Base-by-base conservation (phyloP, 2,797 vertebrate genomes). In the Notoglanidium macrostoma region DNA sequence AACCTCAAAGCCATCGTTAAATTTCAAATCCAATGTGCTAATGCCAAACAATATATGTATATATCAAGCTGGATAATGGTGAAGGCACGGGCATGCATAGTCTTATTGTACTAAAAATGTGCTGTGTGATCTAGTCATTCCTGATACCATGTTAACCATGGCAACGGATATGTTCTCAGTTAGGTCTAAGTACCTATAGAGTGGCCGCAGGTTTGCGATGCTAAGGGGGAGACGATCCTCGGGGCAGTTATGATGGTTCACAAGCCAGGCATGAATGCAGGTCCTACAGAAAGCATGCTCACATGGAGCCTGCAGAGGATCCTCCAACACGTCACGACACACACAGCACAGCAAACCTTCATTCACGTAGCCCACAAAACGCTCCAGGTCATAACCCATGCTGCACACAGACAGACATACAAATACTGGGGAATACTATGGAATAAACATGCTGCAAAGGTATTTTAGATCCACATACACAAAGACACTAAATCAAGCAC, bases 331-430 rank as follows among this genome's bases (percentile, higher is more conserved):
- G 1, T 96, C 97, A 1, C 96, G 96, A 92, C 97, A 98, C 89
- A 98, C 96, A 87, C 96, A 97, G 92, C 97, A 98, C 51, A 98
- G 89, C 0, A 98, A 96, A 61, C 97, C 97, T 55, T 98, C 97
- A 0, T 98, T 98, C 85, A 98, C 97, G 0, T 97, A 97, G 67
- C 97, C 97, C 57, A 98, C 95, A 10, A 98, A 98, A 87, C 97
- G 96, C 87, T 98, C 97, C 81, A 96, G 93, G 40, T 98, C 97
- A 87, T 96, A 98, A 26, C 97, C 97, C 97, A 98, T 98, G 92
- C 94, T 96, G 19, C 17, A 89, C 9, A 67, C 2, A 88, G 32
- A 19, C 19, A 81, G 26, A 68, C 8, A 81, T 51, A 86, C 10
- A 87, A 1, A 79, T 15, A 76, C 8, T 51, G 29, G 19, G 26